Base-by-base conservation (phyloP, 2,113 vertebrate genomes). In the Caranx melampygus region DNA sequence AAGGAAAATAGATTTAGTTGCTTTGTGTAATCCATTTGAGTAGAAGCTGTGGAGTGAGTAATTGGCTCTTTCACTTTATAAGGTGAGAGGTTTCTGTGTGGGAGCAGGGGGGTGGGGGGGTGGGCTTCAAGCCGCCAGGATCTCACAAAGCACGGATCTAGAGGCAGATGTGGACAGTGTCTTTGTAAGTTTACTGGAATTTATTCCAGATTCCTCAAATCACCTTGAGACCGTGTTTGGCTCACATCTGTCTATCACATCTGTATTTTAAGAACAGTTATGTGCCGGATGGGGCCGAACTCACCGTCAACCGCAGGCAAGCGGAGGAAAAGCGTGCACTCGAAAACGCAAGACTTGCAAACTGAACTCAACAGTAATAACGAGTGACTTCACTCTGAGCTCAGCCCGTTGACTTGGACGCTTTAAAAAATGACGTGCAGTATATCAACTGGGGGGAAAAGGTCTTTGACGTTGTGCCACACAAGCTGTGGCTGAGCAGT, bases 1-100 rank as follows among this genome's bases (percentile, higher is more conserved):
- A 88, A 85, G 79, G 82, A 75, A 78, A 88, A 63, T 47, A 26
- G 34, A 72, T 75, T 78, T 49, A 45, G 58, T 33, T 71, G 20
- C 42, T 76, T 45, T 3, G 26, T 45, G 16, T 72, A 37, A 73
- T 70, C 44, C 35, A 1, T 71, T 72, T 70, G 16, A 31, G 58
- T 42, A 0, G 52, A 55, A 8, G 61, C 68, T 42, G 75, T 2
- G 15, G 20, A 31, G 63, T 70, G 62, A 49, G n/a, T 79, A 71
- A 74, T 55, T 65, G 63, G 33, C 55, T 83, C 74, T 73, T 49
- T 20, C 14, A 64, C 54, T 64, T 60, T 57, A 62, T 71, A 33
- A 86, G 8, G 57, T 63, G 64, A 62, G 58, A 75, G 60, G 0
- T 20, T 14, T 5, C 45, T 16, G 2, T 15, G 13, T 47, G 14